Conservation (phyloP, 2,113 vertebrate genomes). For the Oreochromis spilurus region DNA sequence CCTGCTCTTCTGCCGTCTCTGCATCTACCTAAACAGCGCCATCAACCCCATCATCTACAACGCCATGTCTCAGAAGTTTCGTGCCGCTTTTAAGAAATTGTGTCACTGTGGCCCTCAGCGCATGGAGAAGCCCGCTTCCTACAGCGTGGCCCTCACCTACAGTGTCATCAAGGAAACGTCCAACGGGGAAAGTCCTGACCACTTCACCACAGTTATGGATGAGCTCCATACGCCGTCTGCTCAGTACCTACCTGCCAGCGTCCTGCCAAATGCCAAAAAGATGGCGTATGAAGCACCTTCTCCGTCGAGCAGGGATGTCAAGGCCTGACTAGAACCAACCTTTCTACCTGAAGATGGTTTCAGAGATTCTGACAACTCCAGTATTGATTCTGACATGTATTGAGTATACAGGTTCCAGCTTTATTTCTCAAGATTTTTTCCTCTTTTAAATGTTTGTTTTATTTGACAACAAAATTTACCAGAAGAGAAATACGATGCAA, state of each 20-base stretch:
- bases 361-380: background rate
- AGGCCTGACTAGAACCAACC: constrained; percentile 37
- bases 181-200: constrained; percentile 81
- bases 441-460: background rate
- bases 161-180: constrained; percentile 86
- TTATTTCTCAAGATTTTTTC: background rate
- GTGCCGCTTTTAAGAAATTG: constrained; percentile 89
- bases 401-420: background rate
- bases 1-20: constrained; percentile 93
- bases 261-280: constrained; percentile 71
- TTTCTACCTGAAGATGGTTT: background rate
- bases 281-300: constrained; percentile 71
- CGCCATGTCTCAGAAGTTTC: constrained; percentile 98
- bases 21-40: constrained; percentile 95
- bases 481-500: background rate
- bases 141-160: constrained; percentile 82
- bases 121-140: constrained; percentile 76
- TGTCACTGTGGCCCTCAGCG: constrained; percentile 81
- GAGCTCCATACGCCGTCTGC: constrained; percentile 75
- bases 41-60: constrained; percentile 98
- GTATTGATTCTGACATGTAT: background rate
- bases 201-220: constrained; percentile 86
- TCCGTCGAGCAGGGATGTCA: constrained; percentile 68
- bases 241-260: constrained; percentile 69
- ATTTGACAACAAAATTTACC: background rate